Evolutionary conservation across 2,888 invertebrate genomes (phyloP), one percentile per base, ranked within the genome.

Genomic region (Ichneumoninae sp.): DNA sequence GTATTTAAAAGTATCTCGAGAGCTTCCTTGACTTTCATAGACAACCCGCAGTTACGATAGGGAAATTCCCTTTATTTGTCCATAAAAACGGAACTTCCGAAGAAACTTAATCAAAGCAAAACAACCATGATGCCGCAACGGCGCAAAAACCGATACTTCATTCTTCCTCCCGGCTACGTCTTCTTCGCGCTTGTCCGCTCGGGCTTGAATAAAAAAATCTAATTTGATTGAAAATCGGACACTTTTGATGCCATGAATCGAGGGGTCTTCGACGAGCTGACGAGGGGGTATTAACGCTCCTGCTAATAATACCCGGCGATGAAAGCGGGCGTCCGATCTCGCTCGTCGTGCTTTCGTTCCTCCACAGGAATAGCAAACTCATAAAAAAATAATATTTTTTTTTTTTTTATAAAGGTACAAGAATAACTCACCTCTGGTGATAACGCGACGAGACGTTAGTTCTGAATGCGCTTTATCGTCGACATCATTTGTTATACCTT

Each of bases 401-500:
- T n/a, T 40, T 40, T 40, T 1, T 40, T 44, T 44, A 4, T 16
- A 85, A 80, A 83, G 83, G 50, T 60, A 26, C 40, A 73, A 73
- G 50, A n/a, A 40, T 66, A 81, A 73, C 85, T 63, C 68, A 73
- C 83, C 83, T 70, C 36, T 50, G 83, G 87, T 85, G 88, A 88
- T 88, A 86, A 87, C 84, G 76, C 83, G 79, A 73, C 77, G 75
- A 74, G 87, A 85, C 85, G 85, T 87, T 85, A 81, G 85, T 86
- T 85, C 73, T 88, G 87, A 91, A 90, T 89, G 89, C 87, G 88
- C 89, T 90, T 89, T 89, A 89, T 89, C 89, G 89, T 87, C 88
- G 50, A 86, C 87, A 89, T 89, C 91, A 91, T 91, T 91, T 90
- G 90, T 91, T 91, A 91, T 88, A 88, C 88, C 87, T 90, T 91